phyloP scores from a whole-genome alignment of 2,888 invertebrate genomes.

The Julus scanicus region DNA sequence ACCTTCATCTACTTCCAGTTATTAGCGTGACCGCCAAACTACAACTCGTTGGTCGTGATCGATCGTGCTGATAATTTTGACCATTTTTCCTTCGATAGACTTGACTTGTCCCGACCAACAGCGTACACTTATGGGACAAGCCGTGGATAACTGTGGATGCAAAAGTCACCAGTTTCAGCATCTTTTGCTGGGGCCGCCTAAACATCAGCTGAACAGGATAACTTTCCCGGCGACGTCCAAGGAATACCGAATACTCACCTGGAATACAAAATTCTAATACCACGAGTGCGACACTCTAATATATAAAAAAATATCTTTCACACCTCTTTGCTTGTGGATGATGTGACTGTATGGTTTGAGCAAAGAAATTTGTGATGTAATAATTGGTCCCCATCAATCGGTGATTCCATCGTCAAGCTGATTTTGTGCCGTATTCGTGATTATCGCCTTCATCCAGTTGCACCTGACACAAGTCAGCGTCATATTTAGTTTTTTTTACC shows the following conservation, averaged over 20 bases:
- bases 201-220: constrained; percentile 42
- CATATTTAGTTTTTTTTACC: neutral
- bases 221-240: constrained; percentile 9
- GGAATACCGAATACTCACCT: constrained; percentile 23
- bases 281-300: neutral
- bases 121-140: constrained; percentile 40
- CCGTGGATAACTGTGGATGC: constrained; percentile 38
- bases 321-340: neutral
- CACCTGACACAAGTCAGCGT: neutral
- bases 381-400: neutral
- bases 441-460: neutral
- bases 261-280: constrained; percentile 29
- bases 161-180: neutral
- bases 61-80: constrained; percentile 45
- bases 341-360: constrained; percentile 1
- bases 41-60: constrained; percentile 39
- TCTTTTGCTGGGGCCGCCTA: neutral
- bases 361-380: neutral
- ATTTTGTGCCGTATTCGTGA: neutral
- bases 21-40: constrained; percentile 40
- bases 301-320: neutral
- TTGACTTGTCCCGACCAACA: neutral
- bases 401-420: constrained; percentile 16
- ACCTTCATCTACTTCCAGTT: constrained; percentile 45
- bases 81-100: constrained; percentile 8